Base-by-base conservation (phyloP, 2,888 invertebrate genomes). In the Selenia dentaria region DNA sequence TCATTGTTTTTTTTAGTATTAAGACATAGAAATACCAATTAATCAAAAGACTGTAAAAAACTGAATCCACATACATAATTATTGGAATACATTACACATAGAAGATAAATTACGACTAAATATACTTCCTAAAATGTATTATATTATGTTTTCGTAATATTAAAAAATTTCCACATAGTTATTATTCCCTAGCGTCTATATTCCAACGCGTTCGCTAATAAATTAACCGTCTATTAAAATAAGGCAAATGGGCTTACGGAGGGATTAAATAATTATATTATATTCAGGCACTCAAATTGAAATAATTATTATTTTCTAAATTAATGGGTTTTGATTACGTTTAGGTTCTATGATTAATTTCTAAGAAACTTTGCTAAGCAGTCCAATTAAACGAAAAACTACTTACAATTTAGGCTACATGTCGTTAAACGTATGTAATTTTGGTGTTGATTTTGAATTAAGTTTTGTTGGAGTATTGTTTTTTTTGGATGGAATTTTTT, bases 171-270 rank as follows among this genome's bases (percentile, higher is more conserved):
- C 27, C 38, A 58, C 55, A 54, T 59, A 48, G 70, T n/a, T 66
- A 62, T 71, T 3, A 33, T 24, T 33, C 8, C 6, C 79, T 83
- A 81, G 73, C 74, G 63, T 63, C 78, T 80, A 79, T 64, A 52
- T 62, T 58, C 33, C 22, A 20, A 56, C 41, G 62, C 64, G 59
- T 70, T 61, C 71, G 63, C 68, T 70, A 81, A 59, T 48, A 75
- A 69, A 66, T 70, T 53, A 75, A 68, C 48, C 12, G 32, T 65
- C 86, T 87, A 86, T 81, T 78, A 86, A 88, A 88, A 89, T 90
- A 90, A 90, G 89, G 88, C 89, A 83, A 80, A 84, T 57, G 75
- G 84, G 75, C 78, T 77, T 62, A 70, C 84, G 88, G 88, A 88
- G 88, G 89, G 89, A 87, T 67, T 68, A 83, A 88, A 84, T 61